Conservation (phyloP, 2,888 invertebrate species). For the Polydrusus cervinus region DNA sequence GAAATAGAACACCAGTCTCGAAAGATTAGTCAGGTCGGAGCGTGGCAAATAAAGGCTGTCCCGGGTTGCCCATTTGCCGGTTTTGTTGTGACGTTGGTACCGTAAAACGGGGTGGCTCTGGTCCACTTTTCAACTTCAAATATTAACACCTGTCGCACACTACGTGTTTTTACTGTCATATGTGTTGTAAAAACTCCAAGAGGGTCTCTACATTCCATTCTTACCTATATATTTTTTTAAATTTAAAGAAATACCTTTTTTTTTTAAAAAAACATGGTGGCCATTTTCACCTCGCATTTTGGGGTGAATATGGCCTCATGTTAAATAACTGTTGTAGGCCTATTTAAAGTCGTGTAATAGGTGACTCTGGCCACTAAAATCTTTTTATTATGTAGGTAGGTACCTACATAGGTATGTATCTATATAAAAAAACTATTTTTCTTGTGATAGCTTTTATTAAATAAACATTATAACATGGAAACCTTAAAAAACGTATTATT, state of each 20-base stretch:
- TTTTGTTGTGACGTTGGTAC: no score
- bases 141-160: neutral
- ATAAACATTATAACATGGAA: neutral
- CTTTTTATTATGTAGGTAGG: neutral
- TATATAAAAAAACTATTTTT: neutral
- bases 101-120: neutral
- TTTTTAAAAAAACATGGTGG: neutral
- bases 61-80: no score
- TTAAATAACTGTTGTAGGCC: constrained; percentile 1
- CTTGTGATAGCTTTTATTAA: constrained; percentile 1
- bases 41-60: no score
- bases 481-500: constrained; percentile 12
- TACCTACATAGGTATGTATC: neutral
- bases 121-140: constrained; percentile 3
- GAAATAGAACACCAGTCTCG: no score
- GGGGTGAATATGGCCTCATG: neutral
- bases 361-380: neutral
- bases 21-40: no score
- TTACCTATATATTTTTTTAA: neutral
- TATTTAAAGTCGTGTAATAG: neutral
- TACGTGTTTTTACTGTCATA: neutral
- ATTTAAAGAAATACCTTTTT: neutral
- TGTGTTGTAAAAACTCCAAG: neutral
- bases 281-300: neutral
- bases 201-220: neutral